Base-by-base conservation (phyloP, 2,888 invertebrate species). In the Cephus runcator region DNA sequence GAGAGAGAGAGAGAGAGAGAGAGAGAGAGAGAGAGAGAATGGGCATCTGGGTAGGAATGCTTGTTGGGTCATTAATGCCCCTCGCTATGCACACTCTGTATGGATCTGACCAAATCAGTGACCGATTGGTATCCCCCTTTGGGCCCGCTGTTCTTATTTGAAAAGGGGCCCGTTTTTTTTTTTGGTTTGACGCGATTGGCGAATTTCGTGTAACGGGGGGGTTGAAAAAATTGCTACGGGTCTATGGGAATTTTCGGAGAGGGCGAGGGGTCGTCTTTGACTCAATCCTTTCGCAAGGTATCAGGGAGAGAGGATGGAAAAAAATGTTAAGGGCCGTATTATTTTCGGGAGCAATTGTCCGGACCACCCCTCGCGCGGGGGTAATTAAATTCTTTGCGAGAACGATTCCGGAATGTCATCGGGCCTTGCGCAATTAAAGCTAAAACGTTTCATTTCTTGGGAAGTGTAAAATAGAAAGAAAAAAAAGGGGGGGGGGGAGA, bases 321-420 rank as follows among this genome's bases (percentile, higher is more conserved):
- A 71, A 71, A 71, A 15, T 31, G 30, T 71, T 71, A 71, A 31
- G 33, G 71, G 23, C 56, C 71, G 31, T 6, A 71, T 71, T 33
- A 34, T 33, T 71, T 71, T 71, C 23, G 71, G 81, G 79, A 79
- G 78, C 81, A 80, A 80, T 79, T 82, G 81, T 79, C 81, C 83
- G 83, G 79, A 80, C 81, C 81, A 77, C 79, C 79, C 81, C 80
- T 69, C 33, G 79, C 56, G 73, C 40, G 82, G 81, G 81, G 87
- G 89, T 90, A 90, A 91, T 91, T 90, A 90, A 90, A 90, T 90
- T 90, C 90, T 90, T 91, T 88, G 87, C 88, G 86, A 89, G 89
- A 90, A 90, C 88, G 89, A 90, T 89, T 87, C 88, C 85, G 90
- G 89, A 90, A 90, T 90, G 90, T 87, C 82, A 86, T 80, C 85